A percentile compares a stretch with the other conserved stretches of the same genome.
Evolutionary conservation across 1,140 invertebrate species (phyloP).

Genomic region (Caenorhabditis briggsae): DNA sequence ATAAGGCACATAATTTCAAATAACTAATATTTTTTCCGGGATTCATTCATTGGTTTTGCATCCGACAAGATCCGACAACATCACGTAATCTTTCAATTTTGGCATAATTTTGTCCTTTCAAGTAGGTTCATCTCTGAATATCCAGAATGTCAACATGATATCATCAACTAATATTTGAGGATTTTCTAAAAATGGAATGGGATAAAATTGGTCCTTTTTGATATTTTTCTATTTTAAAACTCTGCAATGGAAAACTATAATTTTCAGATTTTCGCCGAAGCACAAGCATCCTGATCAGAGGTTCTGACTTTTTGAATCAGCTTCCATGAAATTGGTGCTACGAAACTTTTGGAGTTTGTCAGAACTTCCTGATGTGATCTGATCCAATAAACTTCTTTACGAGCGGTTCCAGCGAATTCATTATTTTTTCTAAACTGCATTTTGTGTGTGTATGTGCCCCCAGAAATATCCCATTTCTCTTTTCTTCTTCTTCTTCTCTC

Average conservation of each 20-base stretch:
- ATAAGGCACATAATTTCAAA: too few relatives aligned
- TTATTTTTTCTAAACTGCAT: conserved; percentile 16
- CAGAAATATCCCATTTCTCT: background rate
- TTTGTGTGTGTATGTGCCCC: background rate
- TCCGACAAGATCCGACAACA: background rate
- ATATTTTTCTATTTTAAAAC: too few relatives aligned
- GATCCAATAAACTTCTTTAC: background rate
- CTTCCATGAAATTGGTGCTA: too few relatives aligned
- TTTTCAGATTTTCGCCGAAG: too few relatives aligned
- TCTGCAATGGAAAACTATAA: too few relatives aligned
- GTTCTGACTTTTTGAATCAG: too few relatives aligned
- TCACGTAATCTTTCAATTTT: background rate
- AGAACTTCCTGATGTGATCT: too few relatives aligned
- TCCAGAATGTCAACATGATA: background rate
- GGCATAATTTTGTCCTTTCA: conserved; percentile 4
- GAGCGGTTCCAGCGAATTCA: conserved; percentile 7
- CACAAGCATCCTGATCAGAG: too few relatives aligned
- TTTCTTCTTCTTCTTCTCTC: background rate
- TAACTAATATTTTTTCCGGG: background rate
- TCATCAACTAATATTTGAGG: background rate
- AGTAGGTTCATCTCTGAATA: background rate
- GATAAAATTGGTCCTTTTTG: too few relatives aligned
- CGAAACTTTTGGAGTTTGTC: too few relatives aligned
- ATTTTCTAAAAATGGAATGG: background rate
- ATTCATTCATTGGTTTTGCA: background rate